Percentiles rank a stretch among this genome's conserved stretches.
Evolutionary conservation across 1,140 invertebrate species (phyloP).

Genomic region (Bombus waltoni): DNA sequence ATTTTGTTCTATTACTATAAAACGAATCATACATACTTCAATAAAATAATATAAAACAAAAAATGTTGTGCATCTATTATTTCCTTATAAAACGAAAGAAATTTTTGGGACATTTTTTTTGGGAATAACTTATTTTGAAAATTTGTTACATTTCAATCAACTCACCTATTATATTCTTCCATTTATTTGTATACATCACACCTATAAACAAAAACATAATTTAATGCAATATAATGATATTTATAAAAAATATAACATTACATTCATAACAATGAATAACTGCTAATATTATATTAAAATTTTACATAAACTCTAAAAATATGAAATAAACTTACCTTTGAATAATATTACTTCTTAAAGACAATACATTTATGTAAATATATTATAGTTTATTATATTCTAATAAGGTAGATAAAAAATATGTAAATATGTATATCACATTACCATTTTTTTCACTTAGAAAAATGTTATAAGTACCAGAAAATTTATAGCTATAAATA

Average conservation of each 20-base stretch:
- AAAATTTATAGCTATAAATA: conserved; percentile 1
- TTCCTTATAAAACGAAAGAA: too few relatives aligned
- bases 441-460: not conserved
- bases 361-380: not conserved
- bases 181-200: conserved; percentile 38
- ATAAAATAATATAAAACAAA: too few relatives aligned
- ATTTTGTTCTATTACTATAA: not conserved
- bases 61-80: too few relatives aligned
- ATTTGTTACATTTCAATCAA: conserved; percentile 24
- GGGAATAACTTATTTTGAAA: not conserved
- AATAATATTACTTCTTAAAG: not conserved
- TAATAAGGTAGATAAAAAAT: not conserved
- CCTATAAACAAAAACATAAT: conserved; percentile 46
- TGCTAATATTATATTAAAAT: not conserved
- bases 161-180: conserved; percentile 53
- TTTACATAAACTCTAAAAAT: not conserved
- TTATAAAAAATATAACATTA: not conserved
- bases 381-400: conserved; percentile 10
- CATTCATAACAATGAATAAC: not conserved
- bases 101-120: not conserved
- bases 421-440: not conserved
- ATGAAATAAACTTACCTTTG: conserved; percentile 22
- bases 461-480: not conserved
- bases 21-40: too few relatives aligned
- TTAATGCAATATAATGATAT: conserved; percentile 14